Evolutionary conservation across 1,140 invertebrate genomes (phyloP).

Genomic region (Drosophila pachea): DNA sequence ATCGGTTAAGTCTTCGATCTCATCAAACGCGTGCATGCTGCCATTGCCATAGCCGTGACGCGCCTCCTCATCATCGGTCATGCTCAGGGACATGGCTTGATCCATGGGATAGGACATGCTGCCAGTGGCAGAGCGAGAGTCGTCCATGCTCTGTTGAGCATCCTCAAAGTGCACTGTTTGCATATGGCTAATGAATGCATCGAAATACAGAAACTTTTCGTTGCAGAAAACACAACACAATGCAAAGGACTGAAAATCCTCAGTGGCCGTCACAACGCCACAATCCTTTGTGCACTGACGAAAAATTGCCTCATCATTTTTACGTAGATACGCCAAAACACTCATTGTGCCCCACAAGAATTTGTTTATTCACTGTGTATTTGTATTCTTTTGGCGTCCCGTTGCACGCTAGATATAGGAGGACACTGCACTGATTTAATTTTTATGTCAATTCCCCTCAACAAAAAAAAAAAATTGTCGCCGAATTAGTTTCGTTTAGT

Average conservation of each 20-base stretch:
- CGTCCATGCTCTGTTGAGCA: constrained; percentile 28
- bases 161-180: constrained; percentile 66
- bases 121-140: constrained; percentile 5
- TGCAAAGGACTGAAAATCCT: constrained; percentile 75
- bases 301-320: constrained; percentile 76
- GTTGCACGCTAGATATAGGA: constrained; percentile 20
- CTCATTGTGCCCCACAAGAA: constrained; percentile 61
- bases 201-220: constrained; percentile 75
- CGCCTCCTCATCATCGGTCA: constrained; percentile 14
- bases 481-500: constrained; percentile 53
- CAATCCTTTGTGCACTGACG: constrained; percentile 74
- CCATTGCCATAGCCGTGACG: constrained; percentile 31
- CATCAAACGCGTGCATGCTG: constrained; percentile 48
- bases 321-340: constrained; percentile 77
- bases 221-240: constrained; percentile 65
- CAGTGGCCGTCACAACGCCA: constrained; percentile 73
- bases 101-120: constrained; percentile 24
- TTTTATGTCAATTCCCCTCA: constrained; percentile 32
- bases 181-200: constrained; percentile 75
- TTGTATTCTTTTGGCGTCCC: constrained; percentile 26
- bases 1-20: constrained; percentile 71
- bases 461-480: constrained; percentile 47
- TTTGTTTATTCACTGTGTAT: constrained; percentile 20
- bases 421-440: constrained; percentile 35
- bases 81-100: constrained; percentile 46